phyloP scores from a whole-genome alignment of 2,888 invertebrate species.

The Bruchidius siliquastri region DNA sequence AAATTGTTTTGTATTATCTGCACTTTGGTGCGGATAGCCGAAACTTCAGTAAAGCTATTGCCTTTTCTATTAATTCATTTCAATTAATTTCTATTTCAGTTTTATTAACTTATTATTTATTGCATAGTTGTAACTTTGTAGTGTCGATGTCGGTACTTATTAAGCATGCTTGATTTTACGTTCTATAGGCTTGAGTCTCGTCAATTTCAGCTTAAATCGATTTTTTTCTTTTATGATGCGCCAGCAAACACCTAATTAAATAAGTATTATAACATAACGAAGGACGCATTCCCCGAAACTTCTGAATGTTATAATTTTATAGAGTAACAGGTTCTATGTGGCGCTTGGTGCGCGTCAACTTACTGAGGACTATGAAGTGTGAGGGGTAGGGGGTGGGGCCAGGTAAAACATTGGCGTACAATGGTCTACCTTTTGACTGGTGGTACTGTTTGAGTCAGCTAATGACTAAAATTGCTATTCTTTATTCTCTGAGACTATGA shows the following conservation, averaged over 20 bases:
- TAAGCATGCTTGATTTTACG: background rate
- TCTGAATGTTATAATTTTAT: slow-evolving; percentile 13
- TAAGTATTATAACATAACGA: background rate
- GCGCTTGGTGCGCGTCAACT: slow-evolving; percentile 32
- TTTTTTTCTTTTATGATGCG: background rate
- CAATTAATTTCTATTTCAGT: too few species aligned
- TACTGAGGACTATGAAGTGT: background rate
- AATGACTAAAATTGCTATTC: too few species aligned
- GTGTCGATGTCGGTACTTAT: too few species aligned
- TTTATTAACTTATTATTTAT: too few species aligned
- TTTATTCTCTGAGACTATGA: too few species aligned
- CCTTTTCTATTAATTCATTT: too few species aligned
- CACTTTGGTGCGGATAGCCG: too few species aligned
- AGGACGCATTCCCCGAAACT: background rate
- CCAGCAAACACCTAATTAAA: background rate
- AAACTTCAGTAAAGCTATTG: too few species aligned
- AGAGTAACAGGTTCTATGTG: slow-evolving; percentile 41
- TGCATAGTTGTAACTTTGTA: too few species aligned
- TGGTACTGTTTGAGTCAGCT: too few species aligned
- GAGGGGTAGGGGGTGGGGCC: slow-evolving; percentile 19
- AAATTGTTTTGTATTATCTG: too few species aligned
- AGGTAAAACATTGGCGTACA: slow-evolving; percentile 14
- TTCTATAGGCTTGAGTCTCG: background rate
- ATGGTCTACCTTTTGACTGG: too few species aligned
- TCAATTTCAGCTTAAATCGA: background rate